Percentiles rank a stretch among this genome's conserved stretches.
These are phyloP conservation scores for Neoascia interrupta DNA, from an alignment of 2,888 invertebrate species.

Conservation along the genomic window DNA sequence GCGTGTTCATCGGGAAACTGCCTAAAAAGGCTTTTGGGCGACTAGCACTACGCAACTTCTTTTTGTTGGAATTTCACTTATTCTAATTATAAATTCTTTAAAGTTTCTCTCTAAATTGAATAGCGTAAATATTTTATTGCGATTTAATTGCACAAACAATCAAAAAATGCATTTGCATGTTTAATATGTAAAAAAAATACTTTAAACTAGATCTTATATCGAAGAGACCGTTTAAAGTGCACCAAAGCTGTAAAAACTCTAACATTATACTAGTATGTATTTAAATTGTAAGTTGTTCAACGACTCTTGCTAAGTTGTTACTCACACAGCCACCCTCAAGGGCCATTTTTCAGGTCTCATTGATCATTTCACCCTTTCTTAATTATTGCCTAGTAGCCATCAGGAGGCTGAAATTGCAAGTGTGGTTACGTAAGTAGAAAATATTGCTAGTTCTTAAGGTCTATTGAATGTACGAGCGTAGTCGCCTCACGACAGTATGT, in stretches of 20 bases:
- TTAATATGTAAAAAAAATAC: conserved; percentile 8
- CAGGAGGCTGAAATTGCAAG: no score
- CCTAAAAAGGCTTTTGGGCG: no score
- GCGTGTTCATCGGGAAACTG: no score
- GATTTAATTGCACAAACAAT: conserved; percentile 35
- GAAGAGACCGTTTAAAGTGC: not conserved
- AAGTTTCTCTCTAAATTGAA: no score
- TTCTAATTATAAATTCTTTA: no score
- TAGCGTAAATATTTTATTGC: conserved; percentile 19
- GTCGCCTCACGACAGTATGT: conserved; percentile 18
- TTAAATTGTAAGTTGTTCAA: not conserved
- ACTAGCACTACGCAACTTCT: no score
- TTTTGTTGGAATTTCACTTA: no score
- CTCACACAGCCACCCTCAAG: not conserved
- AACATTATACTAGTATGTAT: no score
- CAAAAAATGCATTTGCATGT: conserved; percentile 11
- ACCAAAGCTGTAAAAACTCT: no score
- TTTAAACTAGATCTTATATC: not conserved
- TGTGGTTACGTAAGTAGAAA: conserved; percentile 22
- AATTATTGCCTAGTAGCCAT: no score
- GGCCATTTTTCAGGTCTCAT: not conserved
- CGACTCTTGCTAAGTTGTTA: no score
- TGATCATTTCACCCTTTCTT: conserved; percentile 10
- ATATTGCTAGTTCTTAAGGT: conserved; percentile 41
- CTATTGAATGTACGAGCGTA: not conserved